phyloP scores from a whole-genome alignment of 2,113 vertebrate species.

The Meleagris gallopavo region DNA sequence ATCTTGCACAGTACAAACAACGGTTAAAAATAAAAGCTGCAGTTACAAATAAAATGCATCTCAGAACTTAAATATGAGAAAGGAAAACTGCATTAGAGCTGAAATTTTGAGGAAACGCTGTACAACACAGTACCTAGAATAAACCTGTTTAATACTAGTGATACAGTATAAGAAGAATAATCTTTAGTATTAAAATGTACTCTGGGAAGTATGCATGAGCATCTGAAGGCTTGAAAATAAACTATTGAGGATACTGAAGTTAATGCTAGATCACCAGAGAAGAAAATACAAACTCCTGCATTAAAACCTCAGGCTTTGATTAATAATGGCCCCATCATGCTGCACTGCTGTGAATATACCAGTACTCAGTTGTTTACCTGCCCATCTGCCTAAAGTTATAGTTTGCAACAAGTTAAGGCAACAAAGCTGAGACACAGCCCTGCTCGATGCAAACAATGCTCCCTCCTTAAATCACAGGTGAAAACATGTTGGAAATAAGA shows the following conservation, averaged over 20 bases:
- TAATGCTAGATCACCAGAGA: background rate
- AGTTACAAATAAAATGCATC: background rate
- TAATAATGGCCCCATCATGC: background rate
- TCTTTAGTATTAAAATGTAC: background rate
- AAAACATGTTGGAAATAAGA: background rate
- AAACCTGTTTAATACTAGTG: background rate
- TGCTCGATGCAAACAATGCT: background rate
- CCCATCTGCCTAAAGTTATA: background rate
- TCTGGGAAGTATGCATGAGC: background rate
- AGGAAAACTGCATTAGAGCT: background rate
- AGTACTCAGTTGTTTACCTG: background rate
- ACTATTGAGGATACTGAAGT: background rate
- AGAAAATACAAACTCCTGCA: background rate
- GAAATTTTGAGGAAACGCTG: background rate
- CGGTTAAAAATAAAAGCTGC: conserved; percentile 2
- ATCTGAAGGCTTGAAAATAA: background rate
- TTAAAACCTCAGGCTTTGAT: background rate
- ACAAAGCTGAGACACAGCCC: conserved; percentile 8
- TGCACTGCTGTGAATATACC: background rate
- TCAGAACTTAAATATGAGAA: background rate
- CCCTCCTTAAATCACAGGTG: background rate
- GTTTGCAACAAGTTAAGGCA: background rate
- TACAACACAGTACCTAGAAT: background rate
- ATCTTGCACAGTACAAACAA: background rate
- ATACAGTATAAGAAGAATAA: background rate